Evolutionary conservation across 2,888 invertebrate species (phyloP).

Genomic region (Philaethria dido): DNA sequence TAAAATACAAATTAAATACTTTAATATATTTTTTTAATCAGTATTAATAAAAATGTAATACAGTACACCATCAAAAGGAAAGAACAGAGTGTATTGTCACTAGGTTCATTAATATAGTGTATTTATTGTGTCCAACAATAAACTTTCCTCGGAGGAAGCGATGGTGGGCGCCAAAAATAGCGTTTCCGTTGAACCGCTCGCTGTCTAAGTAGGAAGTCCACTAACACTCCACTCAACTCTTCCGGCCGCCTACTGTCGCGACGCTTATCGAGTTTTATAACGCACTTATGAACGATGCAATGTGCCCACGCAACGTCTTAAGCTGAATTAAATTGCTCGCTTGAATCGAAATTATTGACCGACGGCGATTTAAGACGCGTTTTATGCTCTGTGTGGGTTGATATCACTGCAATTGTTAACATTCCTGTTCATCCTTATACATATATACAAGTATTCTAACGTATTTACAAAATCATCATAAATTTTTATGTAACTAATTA

Average conservation of each 20-base stretch:
- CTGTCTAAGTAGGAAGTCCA: constrained; percentile 81
- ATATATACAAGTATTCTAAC: background rate
- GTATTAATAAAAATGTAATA: too few relatives aligned
- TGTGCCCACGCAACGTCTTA: constrained; percentile 73
- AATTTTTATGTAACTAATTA: too few relatives aligned
- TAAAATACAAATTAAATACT: too few relatives aligned
- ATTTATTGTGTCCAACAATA: constrained; percentile 52
- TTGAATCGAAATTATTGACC: constrained; percentile 61
- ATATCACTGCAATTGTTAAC: constrained; percentile 29
- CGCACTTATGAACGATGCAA: constrained; percentile 75
- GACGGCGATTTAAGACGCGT: constrained; percentile 55
- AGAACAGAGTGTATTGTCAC: background rate
- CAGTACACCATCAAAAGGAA: too few relatives aligned
- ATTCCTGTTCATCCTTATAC: constrained; percentile 35
- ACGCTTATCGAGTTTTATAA: constrained; percentile 79
- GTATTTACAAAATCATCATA: too few relatives aligned
- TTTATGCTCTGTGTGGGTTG: constrained; percentile 37
- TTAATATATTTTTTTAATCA: too few relatives aligned
- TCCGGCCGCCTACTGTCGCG: constrained; percentile 82
- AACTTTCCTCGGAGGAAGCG: constrained; percentile 81
- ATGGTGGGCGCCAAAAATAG: constrained; percentile 82
- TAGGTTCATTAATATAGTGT: background rate
- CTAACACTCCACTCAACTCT: constrained; percentile 71
- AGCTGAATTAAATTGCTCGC: constrained; percentile 80
- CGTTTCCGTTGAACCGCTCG: constrained; percentile 73